Evolutionary conservation across 30 jellyfish, hydroid and myxozoan genomes (phyloP).

Genomic region (Pelagia noctiluca): DNA sequence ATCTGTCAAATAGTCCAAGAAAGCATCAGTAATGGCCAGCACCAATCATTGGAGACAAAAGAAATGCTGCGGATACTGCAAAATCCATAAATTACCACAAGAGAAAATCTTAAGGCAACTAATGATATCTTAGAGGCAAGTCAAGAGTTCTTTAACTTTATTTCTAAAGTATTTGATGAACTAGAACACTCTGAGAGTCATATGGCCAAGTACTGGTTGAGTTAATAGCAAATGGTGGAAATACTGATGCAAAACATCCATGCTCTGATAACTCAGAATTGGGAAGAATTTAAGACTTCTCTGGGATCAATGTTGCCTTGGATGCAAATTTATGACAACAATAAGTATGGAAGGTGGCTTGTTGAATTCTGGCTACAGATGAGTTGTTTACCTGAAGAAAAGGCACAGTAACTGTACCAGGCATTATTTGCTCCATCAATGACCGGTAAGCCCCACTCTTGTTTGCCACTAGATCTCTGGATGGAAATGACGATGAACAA

Average conservation of each 20-base stretch:
- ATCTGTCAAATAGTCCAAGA: constrained; percentile 3
- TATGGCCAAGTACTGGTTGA: constrained; percentile 59
- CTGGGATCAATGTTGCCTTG: constrained; percentile 66
- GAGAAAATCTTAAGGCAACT: constrained; percentile 48
- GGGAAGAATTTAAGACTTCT: constrained; percentile 48
- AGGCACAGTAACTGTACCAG: background rate
- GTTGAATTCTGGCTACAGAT: constrained; percentile 31
- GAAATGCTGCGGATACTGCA: constrained; percentile 53
- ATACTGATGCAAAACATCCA: constrained; percentile 32
- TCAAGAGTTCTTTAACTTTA: constrained; percentile 56
- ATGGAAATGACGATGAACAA: constrained; percentile 56
- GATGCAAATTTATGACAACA: constrained; percentile 57
- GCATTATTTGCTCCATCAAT: constrained; percentile 51
- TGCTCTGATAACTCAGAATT: constrained; percentile 40
- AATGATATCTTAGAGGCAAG: constrained; percentile 59
- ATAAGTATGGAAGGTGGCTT: constrained; percentile 48
- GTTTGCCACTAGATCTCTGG: constrained; percentile 55
- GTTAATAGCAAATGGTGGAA: constrained; percentile 51
- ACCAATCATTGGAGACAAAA: constrained; percentile 43
- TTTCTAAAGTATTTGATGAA: constrained; percentile 42
- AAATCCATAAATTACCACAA: constrained; percentile 51
- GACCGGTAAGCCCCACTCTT: constrained; percentile 41
- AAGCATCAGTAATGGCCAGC: constrained; percentile 36
- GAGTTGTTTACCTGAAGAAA: constrained; percentile 35
- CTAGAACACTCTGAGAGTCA: constrained; percentile 59